Evolutionary conservation across 2,113 vertebrate species (phyloP), one percentile per base, ranked within the genome.

Genomic region (Bothrops jararaca): DNA sequence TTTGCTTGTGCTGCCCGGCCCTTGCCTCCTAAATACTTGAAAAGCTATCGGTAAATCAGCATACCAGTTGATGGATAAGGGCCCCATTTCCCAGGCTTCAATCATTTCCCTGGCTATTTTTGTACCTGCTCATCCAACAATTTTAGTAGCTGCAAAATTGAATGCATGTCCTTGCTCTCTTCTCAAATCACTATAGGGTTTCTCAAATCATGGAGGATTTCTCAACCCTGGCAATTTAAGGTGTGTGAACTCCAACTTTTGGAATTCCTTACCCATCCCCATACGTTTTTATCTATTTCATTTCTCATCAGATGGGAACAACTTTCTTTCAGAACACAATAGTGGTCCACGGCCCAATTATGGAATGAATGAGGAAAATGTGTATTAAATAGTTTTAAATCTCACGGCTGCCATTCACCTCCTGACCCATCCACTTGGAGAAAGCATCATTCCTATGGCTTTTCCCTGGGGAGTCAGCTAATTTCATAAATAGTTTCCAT

Each of bases 121-220:
- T 64, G 58, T 64, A 29, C 26, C 58, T 64, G 58, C 26, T 64
- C 58, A 29, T 26, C 24, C 23, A 26, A 60, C 24, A 64, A 12
- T 64, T 29, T 64, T 64, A 64, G 26, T 64, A 29, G 58, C 10
- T 29, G 26, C 26, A 64, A 64, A 64, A 64, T 12, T 29, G 58
- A 64, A 64, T 29, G 58, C 29, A 4, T 29, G 58, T 60, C 58
- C 24, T 60, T 10, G 9, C 58, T 91, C 1, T 95, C 97, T 97
- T 97, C 96, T 95, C 97, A 96, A 95, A 96, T 74, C 89, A 95
- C 96, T 95, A 93, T 95, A 96, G 8, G 48, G 48, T 50, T 50
- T 50, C 48, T 50, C 48, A 50, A 50, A 50, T 50, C 48, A 34
- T 85, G 89, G 93, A 91, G 60, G 26, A 26, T 29, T 64, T 29